A percentile compares a stretch with the other conserved stretches of the same genome.
Conservation (phyloP, 2,113 vertebrate genomes). For the Piaya cayana region DNA sequence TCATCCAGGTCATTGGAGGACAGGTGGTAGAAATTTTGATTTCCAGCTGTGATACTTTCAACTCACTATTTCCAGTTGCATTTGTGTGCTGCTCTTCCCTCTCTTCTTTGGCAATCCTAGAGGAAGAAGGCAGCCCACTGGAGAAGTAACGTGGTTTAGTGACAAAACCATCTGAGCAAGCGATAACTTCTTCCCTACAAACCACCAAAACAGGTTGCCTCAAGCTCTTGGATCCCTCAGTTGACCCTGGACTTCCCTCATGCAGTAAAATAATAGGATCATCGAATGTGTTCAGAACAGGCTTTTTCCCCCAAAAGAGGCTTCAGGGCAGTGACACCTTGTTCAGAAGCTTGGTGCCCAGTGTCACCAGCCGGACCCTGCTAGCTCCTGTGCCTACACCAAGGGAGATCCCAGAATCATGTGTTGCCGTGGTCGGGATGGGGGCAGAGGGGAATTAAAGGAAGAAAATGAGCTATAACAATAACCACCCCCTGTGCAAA, state of each 20-base stretch:
- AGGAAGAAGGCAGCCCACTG: accelerated
- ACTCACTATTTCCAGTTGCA: background rate
- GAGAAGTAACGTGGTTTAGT: background rate
- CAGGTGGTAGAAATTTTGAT: background rate
- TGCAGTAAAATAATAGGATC: background rate
- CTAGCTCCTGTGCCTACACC: no score
- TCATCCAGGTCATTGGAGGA: no score
- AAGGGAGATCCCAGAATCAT: no score
- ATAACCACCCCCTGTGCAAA: no score
- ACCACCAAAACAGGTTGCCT: background rate
- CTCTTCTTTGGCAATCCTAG: background rate
- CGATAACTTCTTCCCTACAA: background rate
- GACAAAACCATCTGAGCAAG: background rate
- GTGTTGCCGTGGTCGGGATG: no score
- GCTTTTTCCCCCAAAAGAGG: no score
- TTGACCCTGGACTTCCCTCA: background rate
- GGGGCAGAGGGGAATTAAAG: no score
- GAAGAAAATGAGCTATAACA: no score
- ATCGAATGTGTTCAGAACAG: no score
- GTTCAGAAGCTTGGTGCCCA: no score
- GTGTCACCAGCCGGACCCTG: no score
- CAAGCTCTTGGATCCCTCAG: background rate
- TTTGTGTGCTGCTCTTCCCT: background rate
- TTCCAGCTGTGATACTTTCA: background rate
- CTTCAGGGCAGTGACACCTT: no score